Base-by-base conservation (phyloP, 2,797 vertebrate species). In the Lithobates sylvaticus region DNA sequence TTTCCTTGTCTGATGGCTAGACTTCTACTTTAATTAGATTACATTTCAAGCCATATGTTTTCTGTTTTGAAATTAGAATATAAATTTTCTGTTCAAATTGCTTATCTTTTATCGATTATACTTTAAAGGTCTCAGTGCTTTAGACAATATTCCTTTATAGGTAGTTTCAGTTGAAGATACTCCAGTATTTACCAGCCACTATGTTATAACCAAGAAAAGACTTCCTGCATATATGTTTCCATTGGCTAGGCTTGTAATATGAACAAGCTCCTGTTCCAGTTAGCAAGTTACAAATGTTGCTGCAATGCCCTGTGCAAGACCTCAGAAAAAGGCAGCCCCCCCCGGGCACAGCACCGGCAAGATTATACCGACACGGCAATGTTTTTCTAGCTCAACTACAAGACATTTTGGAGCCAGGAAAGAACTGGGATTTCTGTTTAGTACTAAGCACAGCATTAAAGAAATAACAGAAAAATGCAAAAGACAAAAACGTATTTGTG, bases 161-260 rank as follows among this genome's bases (percentile, higher is more conserved):
- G n/a, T 8, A 65, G 26, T 13, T 68, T 15, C 16, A 21, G 18
- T 72, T 18, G 27, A 10, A 74, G 58, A 36, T 27, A 32, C 32
- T 84, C 27, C 44, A 42, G 44, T 34, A 7, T 23, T 3, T 10
- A 27, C 47, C 65, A 58, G 21, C 23, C n/a, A 29, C 36, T 3
- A 68, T n/a, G 58, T 9, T 58, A 23, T 32, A 58, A 70, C 4
- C 44, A n/a, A 70, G 36, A 26, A n/a, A 16, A 27, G 16, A 82
- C 34, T 54, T 73, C 68, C 72, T 54, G 26, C 26, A 69, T 32
- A 15, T 18, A n/a, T 76, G 65, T 76, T 86, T 82, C 36, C 15
- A 12, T 82, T 86, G 84, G 47, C 84, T 61, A 39, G n/a, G 29
- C 23, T 69, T 68, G 58, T 5, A 65, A 74, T 39, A 34, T 18